These are phyloP conservation scores for Spicauda simplicius DNA, from an alignment of 2,888 invertebrate genomes.

Conservation along the genomic window DNA sequence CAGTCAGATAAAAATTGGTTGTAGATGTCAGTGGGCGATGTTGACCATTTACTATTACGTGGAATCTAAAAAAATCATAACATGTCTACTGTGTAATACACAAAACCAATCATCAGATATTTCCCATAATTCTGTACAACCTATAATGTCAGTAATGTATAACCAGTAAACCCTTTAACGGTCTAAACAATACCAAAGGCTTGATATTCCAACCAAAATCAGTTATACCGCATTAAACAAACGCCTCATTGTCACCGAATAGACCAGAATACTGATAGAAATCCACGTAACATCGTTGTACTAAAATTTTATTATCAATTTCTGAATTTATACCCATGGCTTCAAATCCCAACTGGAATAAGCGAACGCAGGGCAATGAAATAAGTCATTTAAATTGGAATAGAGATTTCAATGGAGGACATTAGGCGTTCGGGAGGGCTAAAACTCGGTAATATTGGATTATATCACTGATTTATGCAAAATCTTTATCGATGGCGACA, in stretches of 20 bases:
- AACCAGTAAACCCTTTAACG: not conserved
- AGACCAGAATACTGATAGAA: conserved; percentile 46
- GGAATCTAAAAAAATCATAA: too few species aligned
- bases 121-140: not conserved
- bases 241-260: conserved; percentile 16
- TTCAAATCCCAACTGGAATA: conserved; percentile 55
- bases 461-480: conserved; percentile 83
- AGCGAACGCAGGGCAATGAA: conserved; percentile 73
- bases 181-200: not conserved
- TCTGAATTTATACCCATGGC: conserved; percentile 72
- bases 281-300: conserved; percentile 61
- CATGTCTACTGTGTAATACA: too few species aligned
- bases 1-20: too few species aligned
- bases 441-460: conserved; percentile 80
- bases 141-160: not conserved
- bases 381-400: conserved; percentile 84
- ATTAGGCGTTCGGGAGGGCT: conserved; percentile 70
- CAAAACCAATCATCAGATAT: not conserved
- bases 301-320: conserved; percentile 80
- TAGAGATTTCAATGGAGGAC: conserved; percentile 79
- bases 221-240: conserved; percentile 6
- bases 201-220: not conserved
- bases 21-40: too few species aligned
- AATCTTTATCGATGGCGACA: conserved; percentile 79
- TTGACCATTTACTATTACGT: too few species aligned